Conservation (phyloP, 2,113 vertebrate species). For the Chloropsis cyanopogon region DNA sequence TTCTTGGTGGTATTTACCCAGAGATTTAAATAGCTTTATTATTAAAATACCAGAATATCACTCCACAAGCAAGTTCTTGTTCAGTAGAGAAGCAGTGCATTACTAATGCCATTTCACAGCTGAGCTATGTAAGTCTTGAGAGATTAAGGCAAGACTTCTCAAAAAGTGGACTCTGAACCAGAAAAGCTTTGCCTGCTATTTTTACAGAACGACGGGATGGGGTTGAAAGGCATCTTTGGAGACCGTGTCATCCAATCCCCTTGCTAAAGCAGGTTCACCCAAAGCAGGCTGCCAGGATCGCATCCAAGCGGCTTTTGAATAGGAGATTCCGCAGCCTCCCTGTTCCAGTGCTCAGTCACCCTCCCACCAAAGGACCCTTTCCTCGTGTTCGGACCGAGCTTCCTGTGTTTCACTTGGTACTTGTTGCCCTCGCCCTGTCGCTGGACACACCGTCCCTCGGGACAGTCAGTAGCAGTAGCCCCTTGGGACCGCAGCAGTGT, state of each 20-base stretch:
- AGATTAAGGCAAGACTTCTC: not conserved
- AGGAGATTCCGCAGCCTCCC: not conserved
- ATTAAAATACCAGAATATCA: not conserved
- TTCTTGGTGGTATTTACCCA: not conserved
- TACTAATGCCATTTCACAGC: not conserved
- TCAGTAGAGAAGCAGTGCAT: not conserved
- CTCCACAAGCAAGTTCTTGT: not conserved
- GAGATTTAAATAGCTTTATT: not conserved
- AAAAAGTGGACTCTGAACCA: not conserved
- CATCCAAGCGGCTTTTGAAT: not conserved
- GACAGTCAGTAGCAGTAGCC: rapidly evolving
- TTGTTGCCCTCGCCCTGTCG: not conserved
- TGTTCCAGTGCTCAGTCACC: not conserved
- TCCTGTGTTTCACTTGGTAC: rapidly evolving
- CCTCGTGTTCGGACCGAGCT: rapidly evolving
- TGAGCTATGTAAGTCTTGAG: not conserved
- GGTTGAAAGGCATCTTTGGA: not conserved
- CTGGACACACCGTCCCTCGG: not conserved
- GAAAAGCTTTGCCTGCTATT: not conserved
- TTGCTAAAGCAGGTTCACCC: not conserved
- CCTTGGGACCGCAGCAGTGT: rapidly evolving
- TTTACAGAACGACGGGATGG: not conserved
- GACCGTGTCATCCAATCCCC: not conserved
- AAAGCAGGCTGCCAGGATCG: not conserved
- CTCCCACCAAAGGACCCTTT: not conserved